Evolutionary conservation across 2,113 vertebrate genomes (phyloP), one percentile per base, ranked within the genome.

Genomic region (Callionymus lyra): DNA sequence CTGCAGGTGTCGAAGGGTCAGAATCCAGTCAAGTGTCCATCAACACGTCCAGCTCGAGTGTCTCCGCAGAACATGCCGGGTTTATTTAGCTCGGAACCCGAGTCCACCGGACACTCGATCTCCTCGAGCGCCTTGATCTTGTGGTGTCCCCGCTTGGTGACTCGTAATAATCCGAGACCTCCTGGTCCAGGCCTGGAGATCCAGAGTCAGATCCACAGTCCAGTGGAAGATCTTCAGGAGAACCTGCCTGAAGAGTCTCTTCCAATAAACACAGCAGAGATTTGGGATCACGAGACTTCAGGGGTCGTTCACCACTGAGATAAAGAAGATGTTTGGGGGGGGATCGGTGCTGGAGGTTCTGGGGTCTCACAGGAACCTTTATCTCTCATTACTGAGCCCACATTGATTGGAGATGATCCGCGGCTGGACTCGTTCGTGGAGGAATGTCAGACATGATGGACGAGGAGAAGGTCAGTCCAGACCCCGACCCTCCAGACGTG

Each of bases 1-100:
- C 4, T 38, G 16, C 12, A 38, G 6, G 35, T 12, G 6, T 13
- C 16, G 6, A 3, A 9, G 56, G 64, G 56, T 70, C 52, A 71
- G 53, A 53, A 46, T 59, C 15, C 52, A 47, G 58, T 48, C 58
- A 62, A 49, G 54, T 61, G 34, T 32, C 63, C 60, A 55, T 65
- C 65, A 77, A 56, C 50, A 71, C 52, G 67, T 70, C 77, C 70
- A 74, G 56, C 65, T 63, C 48, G 57, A 34, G 50, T 85, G 70
- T 78, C 78, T 67, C 68, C 60, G 41, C 52, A 59, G 63, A 72
- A 75, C 82, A 85, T 84, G 74, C 80, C 74, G 59, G 63, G 38
- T 81, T 83, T 84, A 81, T 84, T 83, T 84, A 81, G 77, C 70
- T 74, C 70, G 59, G 65, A 33, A 71, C 76, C 77, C 76, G 83